Base-by-base conservation (phyloP, 2,113 vertebrate genomes). In the Tetrax tetrax region DNA sequence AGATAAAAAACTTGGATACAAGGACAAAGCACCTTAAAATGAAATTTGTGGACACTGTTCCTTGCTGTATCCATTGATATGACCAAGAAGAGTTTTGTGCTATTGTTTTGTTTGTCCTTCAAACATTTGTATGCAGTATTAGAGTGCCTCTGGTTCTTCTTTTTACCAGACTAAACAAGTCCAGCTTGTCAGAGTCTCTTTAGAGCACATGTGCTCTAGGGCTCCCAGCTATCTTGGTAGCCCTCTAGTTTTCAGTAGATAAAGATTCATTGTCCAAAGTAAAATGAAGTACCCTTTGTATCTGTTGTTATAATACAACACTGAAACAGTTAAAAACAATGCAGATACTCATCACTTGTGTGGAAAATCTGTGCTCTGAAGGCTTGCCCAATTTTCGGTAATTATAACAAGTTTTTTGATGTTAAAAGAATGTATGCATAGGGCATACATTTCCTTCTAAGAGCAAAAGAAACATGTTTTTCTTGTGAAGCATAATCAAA, bases 391-490 rank as follows among this genome's bases (percentile, higher is more conserved):
- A 95, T 91, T 95, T 95, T 96, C 2, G 0, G 84, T 91, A 94
- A 96, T 94, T 94, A 82, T 72, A 94, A 93, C 61, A 89, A 93
- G 27, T 83, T 76, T 91, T 96, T 96, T 93, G 61, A 96, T 91
- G 91, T 94, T 94, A 86, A 79, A 97, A 92, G 93, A 95, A 94
- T 92, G 90, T 89, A 93, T 77, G 91, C 82, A 90, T 61, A 84
- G 74, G 66, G 95, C 93, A 95, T 93, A 92, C 54, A 87, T 96
- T 95, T 95, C 93, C 96, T 96, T 96, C 93, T 96, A 96, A 95
- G 94, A 96, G 77, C 81, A 91, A 95, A 93, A 95, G 94, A 95
- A 96, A 95, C 93, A 95, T 93, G 95, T 96, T 96, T 95, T 96
- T 95, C 93, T 95, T 87, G 90, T 91, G 91, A 92, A 92, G 91